A percentile compares a stretch with the other conserved stretches of the same genome.
Evolutionary conservation across 2,797 vertebrate species (phyloP).

Genomic region (Darevskia mixta): DNA sequence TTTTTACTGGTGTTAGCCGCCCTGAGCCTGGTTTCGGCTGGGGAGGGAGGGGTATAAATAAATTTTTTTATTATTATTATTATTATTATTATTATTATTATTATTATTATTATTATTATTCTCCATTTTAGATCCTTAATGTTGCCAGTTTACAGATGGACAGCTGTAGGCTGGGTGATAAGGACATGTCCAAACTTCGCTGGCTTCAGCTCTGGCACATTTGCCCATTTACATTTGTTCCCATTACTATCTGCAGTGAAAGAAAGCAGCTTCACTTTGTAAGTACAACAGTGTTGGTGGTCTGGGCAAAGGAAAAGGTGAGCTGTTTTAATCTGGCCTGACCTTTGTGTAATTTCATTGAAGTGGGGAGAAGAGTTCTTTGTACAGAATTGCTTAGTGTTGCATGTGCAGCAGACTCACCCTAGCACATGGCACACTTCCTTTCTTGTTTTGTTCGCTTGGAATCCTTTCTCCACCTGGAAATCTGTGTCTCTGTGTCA

Average conservation of each 20-base stretch:
- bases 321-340: neutral
- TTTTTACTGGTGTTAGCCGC: too few species aligned
- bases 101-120: too few species aligned
- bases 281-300: neutral
- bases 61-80: too few species aligned
- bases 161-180: neutral
- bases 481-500: slow-evolving; percentile 21
- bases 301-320: neutral
- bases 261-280: neutral
- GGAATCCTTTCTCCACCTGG: neutral
- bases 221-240: neutral
- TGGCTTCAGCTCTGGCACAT: neutral
- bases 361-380: neutral
- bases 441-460: neutral
- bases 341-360: neutral
- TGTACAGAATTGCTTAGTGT: neutral
- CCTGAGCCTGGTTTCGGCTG: too few species aligned
- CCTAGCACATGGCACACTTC: neutral
- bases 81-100: too few species aligned
- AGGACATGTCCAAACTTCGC: neutral
- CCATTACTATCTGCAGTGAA: neutral
- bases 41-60: too few species aligned
- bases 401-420: neutral
- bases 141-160: neutral
- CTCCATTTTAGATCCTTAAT: neutral